Base-by-base conservation (phyloP, 2,888 invertebrate genomes). In the Laspeyria flexula region DNA sequence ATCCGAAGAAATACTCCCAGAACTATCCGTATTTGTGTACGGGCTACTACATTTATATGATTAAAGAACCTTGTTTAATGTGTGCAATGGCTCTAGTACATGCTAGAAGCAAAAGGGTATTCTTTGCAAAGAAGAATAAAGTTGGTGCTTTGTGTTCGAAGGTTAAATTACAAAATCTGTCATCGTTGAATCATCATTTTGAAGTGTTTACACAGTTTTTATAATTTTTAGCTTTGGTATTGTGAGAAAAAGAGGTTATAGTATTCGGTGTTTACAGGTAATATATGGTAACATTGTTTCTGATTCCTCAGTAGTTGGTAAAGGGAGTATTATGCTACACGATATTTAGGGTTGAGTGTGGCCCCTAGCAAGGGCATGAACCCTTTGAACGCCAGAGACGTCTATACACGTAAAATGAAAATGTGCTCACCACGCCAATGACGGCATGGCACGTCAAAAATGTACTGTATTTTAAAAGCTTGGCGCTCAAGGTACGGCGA, bases 11-110 rank as follows among this genome's bases (percentile, higher is more conserved):
- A 39, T 94, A 25, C 7, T 25, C 7, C 3, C 25, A 25, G 25
- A 25, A 7, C 25, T 6, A 94, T 1, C 95, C 96, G 0, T 98
- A 98, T 81, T 86, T 98, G 39, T 97, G 97, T 85, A 98, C 99
- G 0, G 96, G 96, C 1, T 98, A 97, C 83, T 96, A 97, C 87
- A 86, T 97, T 1, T 99, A 97, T 78, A 81, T 97, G 33, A 94
- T 96, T 0, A 93, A 93, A 54, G 99, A 99, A 81, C 99, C 99
- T 0, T 99, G 99, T 86, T 80, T 97, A 0, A 97, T 99, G 96
- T 99, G 99, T 87, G 93, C 97, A 0, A 99, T 99, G 99, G 99
- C 96, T 0, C 88, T 99, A 45, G 93, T 98, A 0, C 99, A 99
- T 83, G 97, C 98, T n/a, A 92, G 99, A 56, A 95, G 95, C 0